Base-by-base conservation (phyloP, 2,888 invertebrate species). In the Macrosoma leucophasiata region DNA sequence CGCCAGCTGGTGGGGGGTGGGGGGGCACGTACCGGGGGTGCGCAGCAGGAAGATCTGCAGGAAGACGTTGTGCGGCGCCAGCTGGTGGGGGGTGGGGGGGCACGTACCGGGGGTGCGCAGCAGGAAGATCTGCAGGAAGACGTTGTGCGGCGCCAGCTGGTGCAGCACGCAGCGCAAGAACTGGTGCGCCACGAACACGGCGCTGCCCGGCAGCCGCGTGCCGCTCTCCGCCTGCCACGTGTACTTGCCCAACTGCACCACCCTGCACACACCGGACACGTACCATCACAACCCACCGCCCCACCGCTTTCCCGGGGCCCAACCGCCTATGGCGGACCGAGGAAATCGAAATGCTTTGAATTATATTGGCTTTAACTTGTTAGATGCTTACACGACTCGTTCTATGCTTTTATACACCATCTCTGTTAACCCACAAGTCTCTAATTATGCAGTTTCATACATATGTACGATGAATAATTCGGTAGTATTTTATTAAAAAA, bases 61-160 rank as follows among this genome's bases (percentile, higher is more conserved):
- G 71, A 98, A 98, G 41, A 99, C 94, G 46, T 97, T 97, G 73
- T 98, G 97, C 0, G 97, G 97, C 0, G 98, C 96, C 33, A 99
- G 85, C 76, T 98, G 97, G 66, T 99, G 98, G n/a, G n/a, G n/a
- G 36, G 19, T 6, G 18, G 8, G 17, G 19, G 8, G 14, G 3
- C 3, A 13, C 23, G 58, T 70, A 95, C 95, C 93, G 47, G 93
- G 92, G 39, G 94, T 91, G 59, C 93, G 90, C 8, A 95, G 95
- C 72, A 96, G 91, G 71, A 98, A 97, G 65, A 99, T 90, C 82
- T 98, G 98, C 46, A 95, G 87, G 71, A 98, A 98, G 41, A 99
- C 94, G 46, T 97, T 97, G 73, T 98, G 97, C 0, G 97, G 97
- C 0, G 98, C 96, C 33, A 99, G 85, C 76, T 98, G 97, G 66